phyloP scores from a whole-genome alignment of 2,797 vertebrate genomes.

The Tokudaia tokunoshimensis region DNA sequence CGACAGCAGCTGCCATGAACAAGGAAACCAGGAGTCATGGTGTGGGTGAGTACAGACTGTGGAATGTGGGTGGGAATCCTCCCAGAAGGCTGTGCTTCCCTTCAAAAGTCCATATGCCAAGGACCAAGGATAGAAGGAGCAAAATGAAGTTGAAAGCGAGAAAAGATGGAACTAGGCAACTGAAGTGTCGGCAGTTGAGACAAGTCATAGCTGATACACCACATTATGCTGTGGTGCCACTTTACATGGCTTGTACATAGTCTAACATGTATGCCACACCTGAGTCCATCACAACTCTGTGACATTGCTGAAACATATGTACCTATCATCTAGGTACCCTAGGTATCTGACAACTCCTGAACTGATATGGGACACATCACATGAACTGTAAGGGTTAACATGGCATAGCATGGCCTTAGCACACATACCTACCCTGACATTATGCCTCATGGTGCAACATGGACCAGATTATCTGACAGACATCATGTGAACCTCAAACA shows the following conservation, averaged over 20 bases:
- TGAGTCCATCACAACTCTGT: background rate
- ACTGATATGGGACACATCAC: background rate
- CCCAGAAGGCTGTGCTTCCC: background rate
- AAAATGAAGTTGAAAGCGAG: too few relatives aligned
- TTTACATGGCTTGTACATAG: background rate
- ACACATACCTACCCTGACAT: background rate
- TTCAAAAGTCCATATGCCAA: background rate
- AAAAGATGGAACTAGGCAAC: background rate
- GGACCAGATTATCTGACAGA: background rate
- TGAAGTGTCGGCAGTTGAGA: background rate
- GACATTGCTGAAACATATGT: background rate
- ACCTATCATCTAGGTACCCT: background rate
- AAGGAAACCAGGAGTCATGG: background rate
- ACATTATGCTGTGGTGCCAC: background rate
- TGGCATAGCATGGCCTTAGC: background rate
- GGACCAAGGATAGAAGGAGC: background rate
- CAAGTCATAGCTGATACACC: too few relatives aligned
- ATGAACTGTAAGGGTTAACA: background rate
- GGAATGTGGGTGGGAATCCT: too few relatives aligned
- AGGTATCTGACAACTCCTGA: background rate
- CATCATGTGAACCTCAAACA: background rate
- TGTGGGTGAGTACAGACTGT: background rate
- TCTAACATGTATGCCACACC: background rate
- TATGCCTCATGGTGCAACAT: background rate
- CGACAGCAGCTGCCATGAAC: conserved; percentile 87